phyloP scores from a whole-genome alignment of 1,140 invertebrate genomes.

The Megalonaias nervosa region DNA sequence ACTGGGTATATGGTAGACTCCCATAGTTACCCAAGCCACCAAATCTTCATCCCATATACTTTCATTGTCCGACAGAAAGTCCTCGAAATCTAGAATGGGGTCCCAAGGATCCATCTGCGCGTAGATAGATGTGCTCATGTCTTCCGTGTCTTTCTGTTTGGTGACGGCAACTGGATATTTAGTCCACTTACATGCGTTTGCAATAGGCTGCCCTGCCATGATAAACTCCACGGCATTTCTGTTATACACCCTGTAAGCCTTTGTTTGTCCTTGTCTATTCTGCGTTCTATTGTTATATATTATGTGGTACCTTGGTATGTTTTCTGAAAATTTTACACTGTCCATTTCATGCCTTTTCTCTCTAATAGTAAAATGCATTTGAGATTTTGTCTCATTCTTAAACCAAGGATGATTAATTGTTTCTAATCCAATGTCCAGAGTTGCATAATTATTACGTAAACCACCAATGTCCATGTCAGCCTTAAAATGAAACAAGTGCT shows the following conservation, averaged over 20 bases:
- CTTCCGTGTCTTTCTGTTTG: conserved; percentile 61
- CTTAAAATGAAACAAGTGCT: conserved; percentile 65
- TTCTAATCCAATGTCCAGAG: conserved; percentile 46
- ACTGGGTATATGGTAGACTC: conserved; percentile 58
- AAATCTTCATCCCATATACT: conserved; percentile 60
- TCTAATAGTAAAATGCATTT: conserved; percentile 41
- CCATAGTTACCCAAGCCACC: conserved; percentile 65
- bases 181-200: conserved; percentile 50
- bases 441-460: conserved; percentile 50
- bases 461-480: conserved; percentile 59
- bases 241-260: conserved; percentile 59
- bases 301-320: conserved; percentile 42
- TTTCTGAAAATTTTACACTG: conserved; percentile 9
- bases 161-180: conserved; percentile 62
- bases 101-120: conserved; percentile 59
- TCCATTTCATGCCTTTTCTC: conserved; percentile 42
- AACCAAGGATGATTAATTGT: conserved; percentile 42
- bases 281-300: conserved; percentile 43
- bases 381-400: conserved; percentile 33
- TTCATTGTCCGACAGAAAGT: conserved; percentile 55
- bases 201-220: conserved; percentile 37
- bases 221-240: conserved; percentile 47
- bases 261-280: conserved; percentile 41
- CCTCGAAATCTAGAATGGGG: conserved; percentile 60
- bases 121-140: conserved; percentile 59